These are phyloP conservation scores for Myanophis thanlyinensis DNA, from an alignment of 2,113 vertebrate species.

Conservation along the genomic window DNA sequence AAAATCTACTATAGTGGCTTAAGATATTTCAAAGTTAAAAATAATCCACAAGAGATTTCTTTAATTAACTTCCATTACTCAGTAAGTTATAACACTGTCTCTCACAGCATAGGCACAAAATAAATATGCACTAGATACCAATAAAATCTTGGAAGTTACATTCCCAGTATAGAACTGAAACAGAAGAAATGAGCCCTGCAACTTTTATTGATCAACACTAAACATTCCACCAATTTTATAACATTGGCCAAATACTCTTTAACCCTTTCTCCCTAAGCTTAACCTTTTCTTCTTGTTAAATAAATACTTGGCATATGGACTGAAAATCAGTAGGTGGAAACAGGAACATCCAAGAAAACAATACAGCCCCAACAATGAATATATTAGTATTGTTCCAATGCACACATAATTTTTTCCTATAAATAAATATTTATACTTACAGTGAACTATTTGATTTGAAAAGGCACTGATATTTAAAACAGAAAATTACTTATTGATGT, in stretches of 20 bases:
- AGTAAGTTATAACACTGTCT: not conserved
- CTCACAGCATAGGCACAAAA: not conserved
- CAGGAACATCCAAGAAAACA: not conserved
- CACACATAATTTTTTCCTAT: not conserved
- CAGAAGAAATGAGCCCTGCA: not conserved
- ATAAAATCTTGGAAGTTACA: not conserved
- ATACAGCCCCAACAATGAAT: not conserved
- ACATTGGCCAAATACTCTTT: not conserved
- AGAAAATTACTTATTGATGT: not conserved
- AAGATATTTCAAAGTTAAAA: not conserved
- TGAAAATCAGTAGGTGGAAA: not conserved
- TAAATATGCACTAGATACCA: not conserved
- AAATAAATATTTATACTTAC: not conserved
- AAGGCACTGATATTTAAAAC: not conserved
- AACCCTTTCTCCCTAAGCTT: not conserved
- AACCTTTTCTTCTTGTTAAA: not conserved
- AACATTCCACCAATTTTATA: not conserved
- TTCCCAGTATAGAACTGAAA: not conserved
- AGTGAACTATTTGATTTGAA: not conserved
- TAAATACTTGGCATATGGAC: not conserved
- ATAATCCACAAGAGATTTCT: not conserved
- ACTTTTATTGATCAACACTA: not conserved
- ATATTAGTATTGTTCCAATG: not conserved
- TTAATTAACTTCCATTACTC: not conserved
- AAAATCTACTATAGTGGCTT: not conserved